Evolutionary conservation across 2,113 vertebrate genomes (phyloP).

Genomic region (Saccopteryx leptura): DNA sequence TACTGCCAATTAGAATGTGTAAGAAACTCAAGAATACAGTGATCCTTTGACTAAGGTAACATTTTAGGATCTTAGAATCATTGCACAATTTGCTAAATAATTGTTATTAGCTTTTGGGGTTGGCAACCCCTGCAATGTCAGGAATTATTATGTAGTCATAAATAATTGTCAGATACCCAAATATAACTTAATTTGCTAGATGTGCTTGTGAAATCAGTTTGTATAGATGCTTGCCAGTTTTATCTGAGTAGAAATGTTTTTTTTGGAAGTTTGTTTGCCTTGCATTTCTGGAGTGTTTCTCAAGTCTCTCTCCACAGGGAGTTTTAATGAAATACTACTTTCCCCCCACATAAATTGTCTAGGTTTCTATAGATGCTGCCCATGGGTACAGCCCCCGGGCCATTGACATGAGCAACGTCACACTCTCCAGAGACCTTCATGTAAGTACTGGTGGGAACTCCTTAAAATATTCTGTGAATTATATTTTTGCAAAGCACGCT

Average conservation of each 20-base stretch:
- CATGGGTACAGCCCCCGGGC: slow-evolving; percentile 95
- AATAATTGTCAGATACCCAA: neutral
- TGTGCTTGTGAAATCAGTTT: neutral
- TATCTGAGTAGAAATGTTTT: neutral
- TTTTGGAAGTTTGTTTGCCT: neutral
- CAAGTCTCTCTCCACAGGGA: neutral
- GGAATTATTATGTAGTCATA: neutral
- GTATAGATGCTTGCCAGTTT: neutral
- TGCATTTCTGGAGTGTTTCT: neutral
- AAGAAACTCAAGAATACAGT: neutral
- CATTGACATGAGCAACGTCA: slow-evolving; percentile 98
- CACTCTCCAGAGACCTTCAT: slow-evolving; percentile 95
- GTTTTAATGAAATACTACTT: neutral
- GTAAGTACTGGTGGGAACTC: slow-evolving; percentile 90
- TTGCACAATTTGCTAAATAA: neutral
- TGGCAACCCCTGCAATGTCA: neutral
- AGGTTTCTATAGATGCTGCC: slow-evolving; percentile 95
- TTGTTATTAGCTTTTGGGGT: neutral
- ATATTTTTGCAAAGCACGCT: neutral
- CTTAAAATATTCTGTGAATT: neutral
- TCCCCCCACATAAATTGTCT: slow-evolving; percentile 12
- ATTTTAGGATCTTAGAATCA: neutral
- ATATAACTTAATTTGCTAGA: neutral
- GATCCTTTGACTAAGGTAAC: neutral
- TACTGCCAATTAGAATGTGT: neutral